A percentile compares a stretch with the other conserved stretches of the same genome.
phyloP scores from a whole-genome alignment of 2,888 invertebrate species.

The Epinotia bilunana region DNA sequence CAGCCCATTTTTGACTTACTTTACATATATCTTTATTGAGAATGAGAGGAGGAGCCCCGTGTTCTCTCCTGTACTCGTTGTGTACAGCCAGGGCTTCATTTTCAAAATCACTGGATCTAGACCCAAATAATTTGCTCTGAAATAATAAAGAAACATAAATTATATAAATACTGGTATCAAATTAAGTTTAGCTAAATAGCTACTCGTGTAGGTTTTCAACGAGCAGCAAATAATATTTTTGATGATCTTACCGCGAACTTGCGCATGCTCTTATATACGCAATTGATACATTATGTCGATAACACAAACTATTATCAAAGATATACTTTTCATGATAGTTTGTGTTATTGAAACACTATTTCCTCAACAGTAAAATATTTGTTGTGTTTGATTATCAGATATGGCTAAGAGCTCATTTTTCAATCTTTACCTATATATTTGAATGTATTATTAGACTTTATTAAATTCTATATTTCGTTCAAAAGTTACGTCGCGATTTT shows the following conservation, averaged over 20 bases:
- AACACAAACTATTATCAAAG: no score
- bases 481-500: neutral
- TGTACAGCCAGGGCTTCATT: constrained; percentile 74
- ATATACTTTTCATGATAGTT: neutral
- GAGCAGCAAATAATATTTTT: neutral
- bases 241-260: neutral
- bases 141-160: constrained; percentile 52
- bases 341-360: neutral
- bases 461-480: neutral
- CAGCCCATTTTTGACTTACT: constrained; percentile 89
- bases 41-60: constrained; percentile 77
- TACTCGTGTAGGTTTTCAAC: neutral
- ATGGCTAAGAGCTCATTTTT: no score
- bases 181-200: neutral
- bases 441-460: neutral
- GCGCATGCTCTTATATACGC: neutral
- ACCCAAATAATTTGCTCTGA: constrained; percentile 76
- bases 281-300: no score
- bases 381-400: neutral
- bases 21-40: constrained; percentile 86
- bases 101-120: constrained; percentile 73
- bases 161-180: neutral
- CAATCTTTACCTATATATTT: no score
- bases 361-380: neutral
- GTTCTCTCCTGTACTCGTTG: constrained; percentile 76